Evolutionary conservation across 2,113 vertebrate genomes (phyloP).

Genomic region (Sminthopsis crassicaudata): DNA sequence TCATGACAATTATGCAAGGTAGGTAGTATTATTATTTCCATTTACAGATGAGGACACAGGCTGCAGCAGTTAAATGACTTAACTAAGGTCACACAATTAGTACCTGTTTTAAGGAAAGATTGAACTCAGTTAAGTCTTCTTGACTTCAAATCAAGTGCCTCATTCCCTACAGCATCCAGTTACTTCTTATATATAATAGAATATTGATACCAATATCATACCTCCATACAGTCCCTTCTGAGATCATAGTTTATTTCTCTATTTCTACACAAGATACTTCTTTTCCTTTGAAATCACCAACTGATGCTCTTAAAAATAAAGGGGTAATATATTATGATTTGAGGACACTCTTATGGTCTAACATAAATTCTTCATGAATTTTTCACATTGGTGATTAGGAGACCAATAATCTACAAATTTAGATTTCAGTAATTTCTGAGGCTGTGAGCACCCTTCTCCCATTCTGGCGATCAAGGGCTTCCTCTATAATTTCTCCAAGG

Average conservation of each 20-base stretch:
- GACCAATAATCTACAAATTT: background rate
- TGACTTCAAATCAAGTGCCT: background rate
- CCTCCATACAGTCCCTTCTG: background rate
- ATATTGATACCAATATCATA: background rate
- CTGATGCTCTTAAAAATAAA: background rate
- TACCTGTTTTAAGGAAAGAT: background rate
- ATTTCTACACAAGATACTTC: background rate
- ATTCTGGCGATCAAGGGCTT: background rate
- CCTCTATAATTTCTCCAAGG: background rate
- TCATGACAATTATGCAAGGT: background rate
- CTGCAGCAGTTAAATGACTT: background rate
- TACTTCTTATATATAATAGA: background rate
- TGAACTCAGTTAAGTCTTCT: background rate
- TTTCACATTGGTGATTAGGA: background rate
- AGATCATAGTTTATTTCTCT: background rate
- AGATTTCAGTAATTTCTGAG: background rate
- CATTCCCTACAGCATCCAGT: background rate
- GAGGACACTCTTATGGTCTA: background rate
- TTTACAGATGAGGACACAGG: background rate
- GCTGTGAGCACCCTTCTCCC: background rate
- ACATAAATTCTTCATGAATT: background rate
- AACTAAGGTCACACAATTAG: background rate
- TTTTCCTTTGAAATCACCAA: background rate
- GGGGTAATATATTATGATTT: background rate
- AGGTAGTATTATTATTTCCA: background rate